These are phyloP conservation scores for Coptotermes formosanus DNA, from an alignment of 1,140 invertebrate genomes.

Conservation along the genomic window DNA sequence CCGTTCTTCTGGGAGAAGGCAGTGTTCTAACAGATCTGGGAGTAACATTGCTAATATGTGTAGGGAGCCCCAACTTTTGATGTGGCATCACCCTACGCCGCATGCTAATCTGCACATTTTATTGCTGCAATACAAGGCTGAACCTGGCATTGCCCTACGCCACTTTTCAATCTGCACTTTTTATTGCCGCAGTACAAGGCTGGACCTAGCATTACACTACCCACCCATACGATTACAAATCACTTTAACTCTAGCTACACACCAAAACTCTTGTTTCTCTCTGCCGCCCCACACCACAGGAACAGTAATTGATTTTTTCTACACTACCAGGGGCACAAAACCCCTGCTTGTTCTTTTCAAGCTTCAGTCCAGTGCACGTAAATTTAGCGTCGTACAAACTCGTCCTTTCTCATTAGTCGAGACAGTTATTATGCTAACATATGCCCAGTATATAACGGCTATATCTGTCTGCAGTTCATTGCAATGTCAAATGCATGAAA, in stretches of 20 bases:
- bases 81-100: no score
- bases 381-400: not conserved
- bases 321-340: not conserved
- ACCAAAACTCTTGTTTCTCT: not conserved
- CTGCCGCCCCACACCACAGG: not conserved
- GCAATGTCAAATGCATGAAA: no score
- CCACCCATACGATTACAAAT: not conserved
- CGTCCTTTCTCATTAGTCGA: not conserved
- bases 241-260: conserved; percentile 1
- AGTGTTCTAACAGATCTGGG: no score
- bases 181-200: not conserved
- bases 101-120: no score
- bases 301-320: conserved; percentile 6
- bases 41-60: no score
- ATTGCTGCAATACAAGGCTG: no score
- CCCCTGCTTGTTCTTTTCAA: not conserved
- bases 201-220: not conserved
- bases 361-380: not conserved
- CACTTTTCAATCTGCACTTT: not conserved
- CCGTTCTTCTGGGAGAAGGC: no score
- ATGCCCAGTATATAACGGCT: not conserved
- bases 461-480: not conserved
- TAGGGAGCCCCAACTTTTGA: no score
- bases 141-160: no score
- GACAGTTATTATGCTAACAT: not conserved